Conservation (phyloP, 2,797 vertebrate species). For the Arctocebus calabarensis region DNA sequence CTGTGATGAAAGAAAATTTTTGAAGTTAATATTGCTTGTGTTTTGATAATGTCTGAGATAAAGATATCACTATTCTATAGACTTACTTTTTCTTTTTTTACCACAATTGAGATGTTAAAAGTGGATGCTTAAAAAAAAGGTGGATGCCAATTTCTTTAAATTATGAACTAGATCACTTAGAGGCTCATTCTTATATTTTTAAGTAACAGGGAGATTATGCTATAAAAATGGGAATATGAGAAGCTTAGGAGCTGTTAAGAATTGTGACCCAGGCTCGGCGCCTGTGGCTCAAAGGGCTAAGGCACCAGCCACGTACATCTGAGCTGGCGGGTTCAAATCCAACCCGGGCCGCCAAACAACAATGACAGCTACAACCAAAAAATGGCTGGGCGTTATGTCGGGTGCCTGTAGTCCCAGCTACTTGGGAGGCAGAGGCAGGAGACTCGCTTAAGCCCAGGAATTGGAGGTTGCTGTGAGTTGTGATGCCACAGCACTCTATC, state of each 20-base stretch:
- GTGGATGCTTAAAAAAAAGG: not conserved
- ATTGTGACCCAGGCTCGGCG: too few species aligned
- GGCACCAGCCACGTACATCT: too few species aligned
- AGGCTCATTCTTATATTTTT: conserved; percentile 45
- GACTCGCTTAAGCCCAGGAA: too few species aligned
- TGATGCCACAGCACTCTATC: too few species aligned
- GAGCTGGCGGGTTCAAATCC: too few species aligned
- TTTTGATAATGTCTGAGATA: conserved; percentile 56
- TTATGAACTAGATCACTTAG: conserved; percentile 53
- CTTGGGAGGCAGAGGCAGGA: too few species aligned
- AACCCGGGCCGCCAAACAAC: too few species aligned
- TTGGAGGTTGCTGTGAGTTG: too few species aligned
- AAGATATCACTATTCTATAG: conserved; percentile 40
- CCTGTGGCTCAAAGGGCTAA: too few species aligned
- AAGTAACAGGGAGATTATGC: conserved; percentile 6
- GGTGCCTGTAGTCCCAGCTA: too few species aligned
- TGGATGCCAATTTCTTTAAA: conserved; percentile 32
- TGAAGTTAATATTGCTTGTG: conserved; percentile 50
- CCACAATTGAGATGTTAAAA: conserved; percentile 44
- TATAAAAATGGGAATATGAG: conserved; percentile 40
- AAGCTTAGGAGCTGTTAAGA: conserved; percentile 1
- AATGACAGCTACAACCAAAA: too few species aligned
- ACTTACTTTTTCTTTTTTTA: conserved; percentile 25
- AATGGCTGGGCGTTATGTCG: too few species aligned
- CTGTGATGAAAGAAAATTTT: conserved; percentile 29